Evolutionary conservation across 2,797 vertebrate genomes (phyloP), one percentile per base, ranked within the genome.

Genomic region (Sebastes aleutianus): DNA sequence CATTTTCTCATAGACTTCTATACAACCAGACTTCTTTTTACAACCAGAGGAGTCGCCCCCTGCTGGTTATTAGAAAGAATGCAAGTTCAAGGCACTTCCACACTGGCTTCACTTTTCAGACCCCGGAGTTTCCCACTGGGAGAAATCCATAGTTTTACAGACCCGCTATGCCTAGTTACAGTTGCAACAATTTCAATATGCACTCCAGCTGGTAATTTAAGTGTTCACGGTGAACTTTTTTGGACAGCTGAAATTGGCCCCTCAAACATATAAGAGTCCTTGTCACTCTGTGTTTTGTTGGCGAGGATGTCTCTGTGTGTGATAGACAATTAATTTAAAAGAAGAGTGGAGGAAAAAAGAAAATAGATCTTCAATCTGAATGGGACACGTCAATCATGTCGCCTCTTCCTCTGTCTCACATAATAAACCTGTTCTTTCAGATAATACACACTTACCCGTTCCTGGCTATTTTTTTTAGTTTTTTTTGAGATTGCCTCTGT

Each of bases 271-370:
- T 27, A 85, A 58, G 70, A 57, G 67, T 70, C 39, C 32, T 39
- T 72, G 73, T 84, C 81, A 68, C 12, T 8, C 32, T 20, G 47
- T 62, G 27, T 83, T 80, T 76, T 39, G 20, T 8, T 7, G 4
- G 11, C 14, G 1, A 2, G 18, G 34, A 53, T 16, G 57, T 59
- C 36, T 70, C 43, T 47, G 22, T 0, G 5, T 43, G 22, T 68
- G 79, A 80, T 43, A 11, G 74, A 84, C 65, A 89, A 90, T 82
- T 88, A 36, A 82, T 89, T 81, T 76, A 69, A 63, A 74, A 64
- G 64, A 64, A 69, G 20, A 59, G 50, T 26, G 43, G 83, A 83
- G 76, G 65, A 85, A 71, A 74, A 65, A 66, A 32, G 67, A 20
- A 29, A 14, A 53, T 12, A 72, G 63, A 71, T 80, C 54, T 69